Evolutionary conservation across 1,140 invertebrate genomes (phyloP).

Genomic region (Drosophila sp.): DNA sequence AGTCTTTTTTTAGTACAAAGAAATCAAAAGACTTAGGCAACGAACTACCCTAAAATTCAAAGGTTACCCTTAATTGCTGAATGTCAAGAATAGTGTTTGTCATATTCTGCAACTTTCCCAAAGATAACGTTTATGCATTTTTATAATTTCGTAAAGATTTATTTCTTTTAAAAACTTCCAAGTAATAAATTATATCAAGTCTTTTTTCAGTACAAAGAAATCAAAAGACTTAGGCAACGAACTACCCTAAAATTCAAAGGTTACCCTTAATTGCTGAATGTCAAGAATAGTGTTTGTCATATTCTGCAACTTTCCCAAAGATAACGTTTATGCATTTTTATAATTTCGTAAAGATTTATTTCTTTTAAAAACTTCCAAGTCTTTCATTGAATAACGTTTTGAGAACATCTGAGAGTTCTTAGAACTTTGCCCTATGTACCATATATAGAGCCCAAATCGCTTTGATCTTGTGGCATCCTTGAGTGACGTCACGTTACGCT

Average conservation of each 20-base stretch:
- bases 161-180: too few relatives aligned
- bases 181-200: too few relatives aligned
- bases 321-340: too few relatives aligned
- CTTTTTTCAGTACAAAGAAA: too few relatives aligned
- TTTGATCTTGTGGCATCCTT: conserved; percentile 60
- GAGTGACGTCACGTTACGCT: conserved; percentile 61
- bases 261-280: not conserved
- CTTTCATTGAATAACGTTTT: too few relatives aligned
- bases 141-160: too few relatives aligned
- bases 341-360: too few relatives aligned
- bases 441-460: not conserved
- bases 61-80: not conserved
- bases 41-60: not conserved
- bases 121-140: too few relatives aligned
- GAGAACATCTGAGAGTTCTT: not conserved
- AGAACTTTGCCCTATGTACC: not conserved
- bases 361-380: too few relatives aligned
- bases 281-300: not conserved
- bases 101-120: too few relatives aligned
- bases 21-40: conserved; percentile 46
- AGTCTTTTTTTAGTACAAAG: too few relatives aligned
- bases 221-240: conserved; percentile 45
- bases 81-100: not conserved
- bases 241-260: not conserved
- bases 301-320: too few relatives aligned